Percentiles rank a stretch among this genome's conserved stretches.
Evolutionary conservation across 23 tunicate species (phyloP).

Genomic region (Botrylloides violaceus): DNA sequence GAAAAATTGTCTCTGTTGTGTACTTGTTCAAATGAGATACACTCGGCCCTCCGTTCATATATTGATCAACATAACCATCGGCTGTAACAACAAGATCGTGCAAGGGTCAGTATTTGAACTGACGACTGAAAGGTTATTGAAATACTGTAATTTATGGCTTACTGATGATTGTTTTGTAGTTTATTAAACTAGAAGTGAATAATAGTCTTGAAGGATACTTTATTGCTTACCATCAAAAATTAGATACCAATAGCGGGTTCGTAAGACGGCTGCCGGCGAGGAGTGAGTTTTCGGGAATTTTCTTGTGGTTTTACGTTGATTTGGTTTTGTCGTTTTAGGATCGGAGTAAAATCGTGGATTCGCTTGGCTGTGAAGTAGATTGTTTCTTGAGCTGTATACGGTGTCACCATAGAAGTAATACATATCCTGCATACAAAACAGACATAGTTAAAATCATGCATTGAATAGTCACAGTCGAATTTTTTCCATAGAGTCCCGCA

Average conservation of each 20-base stretch:
- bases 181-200: too few relatives aligned
- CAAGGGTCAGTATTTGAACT: too few relatives aligned
- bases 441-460: background rate
- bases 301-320: background rate
- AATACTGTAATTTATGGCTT: too few relatives aligned
- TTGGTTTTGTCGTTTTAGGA: background rate
- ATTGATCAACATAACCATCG: constrained; percentile 31
- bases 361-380: background rate
- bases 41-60: constrained; percentile 28
- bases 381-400: background rate
- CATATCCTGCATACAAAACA: background rate
- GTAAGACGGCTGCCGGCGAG: background rate
- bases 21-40: background rate
- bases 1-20: constrained; percentile 10
- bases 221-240: background rate
- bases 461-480: background rate
- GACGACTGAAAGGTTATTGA: too few relatives aligned
- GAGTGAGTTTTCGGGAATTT: background rate
- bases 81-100: constrained; percentile 15
- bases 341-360: background rate
- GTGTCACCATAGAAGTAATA: background rate
- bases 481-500: too few relatives aligned
- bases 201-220: too few relatives aligned
- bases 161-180: too few relatives aligned
- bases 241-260: background rate